Evolutionary conservation across 1,140 invertebrate species (phyloP).

Genomic region (Propsilocerus akamusi): DNA sequence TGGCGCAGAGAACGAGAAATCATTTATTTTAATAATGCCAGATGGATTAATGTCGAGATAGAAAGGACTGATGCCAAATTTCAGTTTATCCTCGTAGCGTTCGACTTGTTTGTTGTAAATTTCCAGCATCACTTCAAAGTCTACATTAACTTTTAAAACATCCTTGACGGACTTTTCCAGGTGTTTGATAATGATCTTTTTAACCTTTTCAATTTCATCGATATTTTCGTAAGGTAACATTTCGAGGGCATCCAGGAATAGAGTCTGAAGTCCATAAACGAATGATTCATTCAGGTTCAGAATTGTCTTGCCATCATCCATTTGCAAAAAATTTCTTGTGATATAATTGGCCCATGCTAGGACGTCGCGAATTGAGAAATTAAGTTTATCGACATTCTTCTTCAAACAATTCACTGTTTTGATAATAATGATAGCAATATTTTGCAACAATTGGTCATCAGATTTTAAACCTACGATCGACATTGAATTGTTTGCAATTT

Average conservation of each 20-base stretch:
- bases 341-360: slow-evolving; percentile 88
- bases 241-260: slow-evolving; percentile 81
- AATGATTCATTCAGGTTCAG: slow-evolving; percentile 43
- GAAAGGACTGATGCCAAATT: slow-evolving; percentile 56
- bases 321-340: slow-evolving; percentile 34
- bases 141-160: slow-evolving; percentile 7
- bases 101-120: background rate
- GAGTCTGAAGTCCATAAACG: slow-evolving; percentile 75
- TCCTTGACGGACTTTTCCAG: slow-evolving; percentile 13
- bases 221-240: slow-evolving; percentile 20
- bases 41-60: slow-evolving; percentile 31
- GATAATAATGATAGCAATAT: slow-evolving; percentile 18
- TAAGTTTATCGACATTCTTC: slow-evolving; percentile 37
- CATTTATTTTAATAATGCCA: slow-evolving; percentile 12
- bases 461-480: background rate
- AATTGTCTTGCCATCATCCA: slow-evolving; percentile 20
- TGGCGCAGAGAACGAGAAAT: slow-evolving; percentile 61
- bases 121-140: slow-evolving; percentile 6
- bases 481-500: slow-evolving; percentile 22
- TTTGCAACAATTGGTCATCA: slow-evolving; percentile 6
- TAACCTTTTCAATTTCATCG: slow-evolving; percentile 14
- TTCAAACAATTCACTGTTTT: slow-evolving; percentile 18
- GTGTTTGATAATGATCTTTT: slow-evolving; percentile 9
- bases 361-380: slow-evolving; percentile 84
- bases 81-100: slow-evolving; percentile 9